phyloP scores from a whole-genome alignment of 1,140 invertebrate species.

The Druon quercuslanigerum region DNA sequence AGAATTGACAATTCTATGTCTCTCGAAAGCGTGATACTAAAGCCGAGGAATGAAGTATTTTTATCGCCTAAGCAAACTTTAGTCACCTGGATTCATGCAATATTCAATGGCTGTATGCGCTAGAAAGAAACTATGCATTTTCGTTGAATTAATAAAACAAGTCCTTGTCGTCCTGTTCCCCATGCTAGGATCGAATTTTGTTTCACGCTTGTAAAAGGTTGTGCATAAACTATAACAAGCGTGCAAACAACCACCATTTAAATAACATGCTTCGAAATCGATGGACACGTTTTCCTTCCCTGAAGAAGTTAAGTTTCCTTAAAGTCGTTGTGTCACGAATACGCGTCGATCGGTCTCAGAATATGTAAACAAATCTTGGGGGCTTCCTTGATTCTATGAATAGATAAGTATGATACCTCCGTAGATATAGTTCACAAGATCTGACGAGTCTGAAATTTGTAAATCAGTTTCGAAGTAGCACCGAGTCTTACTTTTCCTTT shows the following conservation, averaged over 20 bases:
- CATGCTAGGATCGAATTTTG: conserved; percentile 61
- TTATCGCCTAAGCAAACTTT: conserved; percentile 49
- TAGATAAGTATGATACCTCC: not conserved
- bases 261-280: conserved; percentile 52
- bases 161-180: conserved; percentile 63
- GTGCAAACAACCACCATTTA: conserved; percentile 68
- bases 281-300: conserved; percentile 36
- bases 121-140: conserved; percentile 66
- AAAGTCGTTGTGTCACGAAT: too few species aligned
- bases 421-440: too few species aligned
- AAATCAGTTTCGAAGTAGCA: not conserved
- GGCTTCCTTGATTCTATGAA: too few species aligned
- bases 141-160: conserved; percentile 71
- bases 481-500: conserved; percentile 81
- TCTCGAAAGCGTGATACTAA: conserved; percentile 56
- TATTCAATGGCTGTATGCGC: conserved; percentile 66
- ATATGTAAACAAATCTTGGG: too few species aligned
- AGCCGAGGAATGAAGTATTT: conserved; percentile 56
- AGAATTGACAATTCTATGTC: conserved; percentile 28
- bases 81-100: conserved; percentile 69
- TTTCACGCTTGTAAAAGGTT: conserved; percentile 60
- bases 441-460: too few species aligned
- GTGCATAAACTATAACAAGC: conserved; percentile 71
- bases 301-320: not conserved
- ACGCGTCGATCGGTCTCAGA: too few species aligned